Base-by-base conservation (phyloP, 1,140 invertebrate genomes). In the Pseudomyrmex gracilis region DNA sequence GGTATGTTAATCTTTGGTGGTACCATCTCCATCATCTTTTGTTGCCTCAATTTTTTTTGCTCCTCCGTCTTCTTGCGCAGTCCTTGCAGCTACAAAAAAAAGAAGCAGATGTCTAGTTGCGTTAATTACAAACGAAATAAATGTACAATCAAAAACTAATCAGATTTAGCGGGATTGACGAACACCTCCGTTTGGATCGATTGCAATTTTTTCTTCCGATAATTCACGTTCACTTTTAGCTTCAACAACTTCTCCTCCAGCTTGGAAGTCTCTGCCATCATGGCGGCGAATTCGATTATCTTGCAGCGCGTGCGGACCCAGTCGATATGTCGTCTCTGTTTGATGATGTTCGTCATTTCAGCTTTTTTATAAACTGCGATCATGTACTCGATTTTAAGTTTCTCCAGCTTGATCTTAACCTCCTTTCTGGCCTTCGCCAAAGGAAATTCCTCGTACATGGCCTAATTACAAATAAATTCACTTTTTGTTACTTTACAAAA, bases 21-120 rank as follows among this genome's bases (percentile, higher is more conserved):
- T n/a, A 84, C 73, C 87, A 89, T 89, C n/a, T 85, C 67, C 47
- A 89, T 12, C 20, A 88, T 9, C 15, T 85, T 58, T 12, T 73
- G n/a, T 15, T 70, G 74, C 0, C 87, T 77, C 5, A 24, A 7
- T 10, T 17, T 74, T 15, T 64, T 70, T 17, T 78, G 73, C 24
- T 89, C 86, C 12, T 88, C 86, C 4, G 53, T 5, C 1, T 13
- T 76, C 34, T 55, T 83, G 22, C 2, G 17, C 0, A 24, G 22
- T 0, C 2, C 13, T n/a, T 74, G 55, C 15, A 88, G 13, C 84
- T 88, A 12, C n/a, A 22, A 71, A 49, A 51, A 1, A 0, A 55
- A 9, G 5, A 74, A 66, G 51, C 53, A 43, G n/a, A 53, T 66
- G 3, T 7, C 7, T 0, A 57, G 0, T 17, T 17, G 20, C 4